Evolutionary conservation across 2,797 vertebrate genomes (phyloP).

Genomic region (Danionella dracula): DNA sequence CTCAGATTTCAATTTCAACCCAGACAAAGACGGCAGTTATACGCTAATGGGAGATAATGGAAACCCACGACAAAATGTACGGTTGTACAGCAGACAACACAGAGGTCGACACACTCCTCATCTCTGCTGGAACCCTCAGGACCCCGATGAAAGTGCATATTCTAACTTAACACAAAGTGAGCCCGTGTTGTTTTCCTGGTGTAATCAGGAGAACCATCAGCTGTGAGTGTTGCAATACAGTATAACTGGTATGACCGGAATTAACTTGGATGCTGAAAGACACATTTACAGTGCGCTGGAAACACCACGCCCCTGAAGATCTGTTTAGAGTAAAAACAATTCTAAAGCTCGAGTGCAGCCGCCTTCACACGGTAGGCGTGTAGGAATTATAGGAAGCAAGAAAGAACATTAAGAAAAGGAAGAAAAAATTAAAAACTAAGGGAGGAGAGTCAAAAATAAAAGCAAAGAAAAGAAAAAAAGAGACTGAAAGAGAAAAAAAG

Average conservation of each 20-base stretch:
- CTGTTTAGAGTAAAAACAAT: not conserved
- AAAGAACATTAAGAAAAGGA: no score
- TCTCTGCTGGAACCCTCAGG: not conserved
- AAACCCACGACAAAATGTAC: conserved; percentile 9
- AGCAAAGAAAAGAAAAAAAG: no score
- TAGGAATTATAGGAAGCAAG: no score
- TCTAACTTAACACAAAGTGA: not conserved
- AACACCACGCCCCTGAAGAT: not conserved
- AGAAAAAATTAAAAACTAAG: no score
- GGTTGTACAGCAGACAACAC: not conserved
- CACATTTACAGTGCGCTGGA: no score
- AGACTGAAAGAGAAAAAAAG: no score
- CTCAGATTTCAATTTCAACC: conserved; percentile 19
- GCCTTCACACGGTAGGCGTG: no score
- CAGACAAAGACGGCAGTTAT: conserved; percentile 18
- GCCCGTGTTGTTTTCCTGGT: no score
- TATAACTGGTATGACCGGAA: not conserved
- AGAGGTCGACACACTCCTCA: not conserved
- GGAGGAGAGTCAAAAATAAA: no score
- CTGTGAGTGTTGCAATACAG: not conserved
- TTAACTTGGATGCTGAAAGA: not conserved
- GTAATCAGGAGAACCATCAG: not conserved
- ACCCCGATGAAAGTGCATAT: not conserved
- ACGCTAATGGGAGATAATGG: not conserved
- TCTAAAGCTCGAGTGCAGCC: no score